These are phyloP conservation scores for Griposia aprilina DNA, from an alignment of 2,888 invertebrate genomes.

Conservation along the genomic window DNA sequence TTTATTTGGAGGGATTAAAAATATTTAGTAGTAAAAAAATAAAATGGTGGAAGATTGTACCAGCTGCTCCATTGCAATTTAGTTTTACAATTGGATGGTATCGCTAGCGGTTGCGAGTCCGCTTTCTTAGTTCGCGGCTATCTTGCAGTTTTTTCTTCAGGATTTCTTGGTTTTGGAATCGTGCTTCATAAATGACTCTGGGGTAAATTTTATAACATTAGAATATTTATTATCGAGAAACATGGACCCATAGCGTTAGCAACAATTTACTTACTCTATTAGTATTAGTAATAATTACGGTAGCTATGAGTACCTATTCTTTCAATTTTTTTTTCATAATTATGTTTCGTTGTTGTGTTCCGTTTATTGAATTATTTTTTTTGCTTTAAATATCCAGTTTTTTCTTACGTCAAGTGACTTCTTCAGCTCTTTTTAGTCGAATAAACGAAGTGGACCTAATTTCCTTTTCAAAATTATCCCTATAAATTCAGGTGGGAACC, in stretches of 20 bases:
- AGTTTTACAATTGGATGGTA: conserved; percentile 42
- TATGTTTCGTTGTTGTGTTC: background rate
- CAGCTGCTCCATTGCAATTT: conserved; percentile 39
- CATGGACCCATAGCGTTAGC: too few relatives aligned
- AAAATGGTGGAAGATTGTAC: conserved; percentile 21
- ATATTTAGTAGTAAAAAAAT: conserved; percentile 27
- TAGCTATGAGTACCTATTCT: background rate
- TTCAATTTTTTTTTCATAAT: background rate
- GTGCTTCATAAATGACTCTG: background rate
- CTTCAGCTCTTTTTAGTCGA: conserved; percentile 43
- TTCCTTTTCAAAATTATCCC: conserved; percentile 72
- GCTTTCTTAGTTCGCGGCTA: conserved; percentile 16
- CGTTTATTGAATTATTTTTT: background rate
- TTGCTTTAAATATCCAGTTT: background rate
- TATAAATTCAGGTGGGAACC: conserved; percentile 75
- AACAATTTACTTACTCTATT: too few relatives aligned
- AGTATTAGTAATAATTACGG: too few relatives aligned
- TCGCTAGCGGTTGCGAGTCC: conserved; percentile 12
- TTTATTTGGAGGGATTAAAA: conserved; percentile 42
- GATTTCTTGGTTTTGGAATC: background rate
- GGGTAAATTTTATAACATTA: too few relatives aligned
- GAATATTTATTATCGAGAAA: too few relatives aligned
- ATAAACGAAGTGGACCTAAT: conserved; percentile 68
- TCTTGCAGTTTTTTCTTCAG: conserved; percentile 2
- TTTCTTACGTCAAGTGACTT: conserved; percentile 24